These are phyloP conservation scores for Tor tambroides DNA, from an alignment of 2,113 vertebrate genomes.

Conservation along the genomic window DNA sequence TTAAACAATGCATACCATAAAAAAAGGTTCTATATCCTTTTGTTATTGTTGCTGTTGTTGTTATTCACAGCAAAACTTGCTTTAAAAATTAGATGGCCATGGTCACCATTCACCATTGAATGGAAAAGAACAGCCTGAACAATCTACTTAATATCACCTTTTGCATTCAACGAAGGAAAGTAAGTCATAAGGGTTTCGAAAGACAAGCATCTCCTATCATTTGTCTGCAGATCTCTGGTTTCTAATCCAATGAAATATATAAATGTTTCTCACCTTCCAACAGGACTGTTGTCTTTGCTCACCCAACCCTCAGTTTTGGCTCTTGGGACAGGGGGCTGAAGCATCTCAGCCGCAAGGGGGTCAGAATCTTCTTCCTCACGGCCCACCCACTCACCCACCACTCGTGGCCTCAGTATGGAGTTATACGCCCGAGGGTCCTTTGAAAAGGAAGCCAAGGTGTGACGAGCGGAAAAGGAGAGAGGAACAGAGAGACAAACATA, in stretches of 20 bases:
- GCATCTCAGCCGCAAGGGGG: slow-evolving; percentile 94
- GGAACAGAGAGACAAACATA: background rate
- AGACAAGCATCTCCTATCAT: background rate
- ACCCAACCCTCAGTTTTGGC: slow-evolving; percentile 87
- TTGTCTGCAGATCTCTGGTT: too few relatives aligned
- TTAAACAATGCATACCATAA: too few relatives aligned
- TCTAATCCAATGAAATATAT: too few relatives aligned
- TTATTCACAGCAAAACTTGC: too few relatives aligned
- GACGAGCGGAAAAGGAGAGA: background rate
- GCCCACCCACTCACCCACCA: slow-evolving; percentile 95
- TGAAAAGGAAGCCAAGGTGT: background rate
- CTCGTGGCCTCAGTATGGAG: slow-evolving; percentile 87
- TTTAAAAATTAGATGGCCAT: too few relatives aligned
- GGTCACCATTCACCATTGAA: too few relatives aligned
- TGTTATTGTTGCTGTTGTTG: too few relatives aligned
- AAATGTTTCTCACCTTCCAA: slow-evolving; percentile 80
- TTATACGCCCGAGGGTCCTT: slow-evolving; percentile 86
- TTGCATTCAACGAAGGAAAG: background rate
- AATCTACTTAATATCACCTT: too few relatives aligned
- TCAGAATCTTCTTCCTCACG: slow-evolving; percentile 93
- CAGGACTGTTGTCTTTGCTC: slow-evolving; percentile 86
- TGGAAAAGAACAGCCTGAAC: background rate
- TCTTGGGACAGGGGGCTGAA: slow-evolving; percentile 89
- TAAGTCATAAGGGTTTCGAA: background rate
- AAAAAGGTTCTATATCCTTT: too few relatives aligned